These are phyloP conservation scores for Erannis defoliaria DNA, from an alignment of 2,888 invertebrate genomes.

Conservation along the genomic window DNA sequence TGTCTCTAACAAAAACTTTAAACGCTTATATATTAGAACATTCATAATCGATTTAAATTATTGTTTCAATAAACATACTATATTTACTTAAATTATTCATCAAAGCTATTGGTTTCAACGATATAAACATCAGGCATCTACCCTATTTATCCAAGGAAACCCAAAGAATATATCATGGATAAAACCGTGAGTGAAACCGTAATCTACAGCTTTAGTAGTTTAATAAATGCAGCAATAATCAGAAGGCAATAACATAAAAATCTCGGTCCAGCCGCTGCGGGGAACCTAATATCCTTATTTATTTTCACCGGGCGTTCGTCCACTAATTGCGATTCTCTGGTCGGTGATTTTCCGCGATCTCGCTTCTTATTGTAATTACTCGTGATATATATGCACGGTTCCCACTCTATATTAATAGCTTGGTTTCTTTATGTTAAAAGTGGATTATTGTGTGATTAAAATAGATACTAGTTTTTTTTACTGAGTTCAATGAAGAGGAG, in stretches of 20 bases:
- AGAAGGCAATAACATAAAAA: neutral
- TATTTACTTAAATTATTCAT: too few species aligned
- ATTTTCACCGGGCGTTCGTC: constrained; percentile 82
- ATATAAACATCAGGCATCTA: too few species aligned
- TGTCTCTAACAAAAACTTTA: too few species aligned
- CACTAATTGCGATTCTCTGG: constrained; percentile 80
- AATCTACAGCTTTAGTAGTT: too few species aligned
- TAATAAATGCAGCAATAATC: constrained; percentile 1
- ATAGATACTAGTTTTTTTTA: constrained; percentile 45
- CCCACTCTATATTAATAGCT: constrained; percentile 50
- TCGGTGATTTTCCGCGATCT: constrained; percentile 81
- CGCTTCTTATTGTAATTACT: constrained; percentile 73
- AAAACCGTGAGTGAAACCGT: too few species aligned
- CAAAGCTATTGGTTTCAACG: too few species aligned
- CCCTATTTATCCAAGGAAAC: too few species aligned
- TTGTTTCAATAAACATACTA: too few species aligned
- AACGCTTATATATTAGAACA: too few species aligned
- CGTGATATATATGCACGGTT: constrained; percentile 66
- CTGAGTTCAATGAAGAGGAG: constrained; percentile 26
- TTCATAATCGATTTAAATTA: too few species aligned
- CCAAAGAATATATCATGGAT: too few species aligned
- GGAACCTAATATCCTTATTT: constrained; percentile 74
- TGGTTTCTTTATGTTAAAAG: constrained; percentile 41
- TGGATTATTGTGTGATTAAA: constrained; percentile 33
- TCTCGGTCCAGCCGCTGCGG: neutral